phyloP scores from a whole-genome alignment of 2,797 vertebrate species.

The Eidolon dupreanum region DNA sequence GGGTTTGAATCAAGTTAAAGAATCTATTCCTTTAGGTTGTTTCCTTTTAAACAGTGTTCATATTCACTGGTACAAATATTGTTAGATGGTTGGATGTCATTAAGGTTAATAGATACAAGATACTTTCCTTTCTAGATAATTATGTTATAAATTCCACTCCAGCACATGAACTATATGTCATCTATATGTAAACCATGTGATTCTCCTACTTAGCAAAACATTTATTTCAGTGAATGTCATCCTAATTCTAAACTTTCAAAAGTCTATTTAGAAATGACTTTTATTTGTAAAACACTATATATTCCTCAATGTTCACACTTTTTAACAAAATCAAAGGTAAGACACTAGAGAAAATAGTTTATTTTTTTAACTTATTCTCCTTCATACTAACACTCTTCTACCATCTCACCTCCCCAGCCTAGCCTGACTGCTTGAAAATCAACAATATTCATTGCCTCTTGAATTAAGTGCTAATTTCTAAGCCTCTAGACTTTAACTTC shows the following conservation, averaged over 20 bases:
- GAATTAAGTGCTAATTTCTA: background rate
- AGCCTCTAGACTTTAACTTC: background rate
- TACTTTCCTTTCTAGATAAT: background rate
- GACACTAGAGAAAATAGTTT: background rate
- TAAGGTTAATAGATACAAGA: background rate
- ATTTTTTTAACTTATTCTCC: background rate
- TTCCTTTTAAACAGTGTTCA: background rate
- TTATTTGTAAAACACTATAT: background rate
- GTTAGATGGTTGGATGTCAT: background rate
- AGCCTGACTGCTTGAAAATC: background rate
- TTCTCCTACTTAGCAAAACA: background rate
- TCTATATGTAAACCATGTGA: background rate
- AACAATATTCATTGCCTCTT: background rate
- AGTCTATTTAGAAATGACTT: background rate
- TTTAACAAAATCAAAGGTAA: background rate
- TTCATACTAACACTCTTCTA: background rate
- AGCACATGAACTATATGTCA: background rate
- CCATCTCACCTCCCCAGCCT: background rate
- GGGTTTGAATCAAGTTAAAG: background rate
- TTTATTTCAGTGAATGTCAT: background rate
- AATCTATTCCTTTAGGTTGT: background rate
- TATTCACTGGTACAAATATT: background rate
- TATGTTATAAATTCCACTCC: background rate
- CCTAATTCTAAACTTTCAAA: background rate
- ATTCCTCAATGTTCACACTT: background rate